phyloP scores from a whole-genome alignment of 2,113 vertebrate genomes.

The Podocnemis expansa region DNA sequence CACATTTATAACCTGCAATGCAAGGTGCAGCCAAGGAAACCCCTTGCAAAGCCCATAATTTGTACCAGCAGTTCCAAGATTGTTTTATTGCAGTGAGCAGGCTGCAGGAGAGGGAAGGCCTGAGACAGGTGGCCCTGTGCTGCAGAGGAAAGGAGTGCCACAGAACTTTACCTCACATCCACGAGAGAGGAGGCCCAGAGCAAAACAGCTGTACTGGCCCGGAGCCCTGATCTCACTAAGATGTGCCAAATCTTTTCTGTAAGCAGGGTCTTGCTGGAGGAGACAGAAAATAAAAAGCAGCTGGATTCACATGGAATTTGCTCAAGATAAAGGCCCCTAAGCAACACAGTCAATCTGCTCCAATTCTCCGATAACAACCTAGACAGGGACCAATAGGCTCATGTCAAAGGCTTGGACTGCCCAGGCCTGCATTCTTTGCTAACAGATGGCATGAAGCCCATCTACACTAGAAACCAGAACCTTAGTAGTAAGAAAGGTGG shows the following conservation, averaged over 20 bases:
- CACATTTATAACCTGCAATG: not conserved
- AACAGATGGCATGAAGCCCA: not conserved
- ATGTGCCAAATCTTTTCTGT: not conserved
- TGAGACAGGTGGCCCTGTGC: not conserved
- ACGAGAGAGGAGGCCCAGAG: not conserved
- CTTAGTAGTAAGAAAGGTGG: not conserved
- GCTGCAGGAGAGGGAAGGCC: not conserved
- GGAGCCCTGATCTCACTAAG: not conserved
- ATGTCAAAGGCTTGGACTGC: not conserved
- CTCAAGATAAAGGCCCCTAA: not conserved
- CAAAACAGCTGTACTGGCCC: not conserved
- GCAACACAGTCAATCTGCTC: not conserved
- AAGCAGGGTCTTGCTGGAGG: not conserved
- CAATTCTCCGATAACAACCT: not conserved
- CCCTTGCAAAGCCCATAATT: too few relatives aligned
- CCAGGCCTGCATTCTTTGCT: not conserved
- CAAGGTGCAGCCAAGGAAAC: not conserved
- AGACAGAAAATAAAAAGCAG: not conserved
- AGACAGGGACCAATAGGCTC: not conserved
- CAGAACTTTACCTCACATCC: not conserved
- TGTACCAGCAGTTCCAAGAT: not conserved
- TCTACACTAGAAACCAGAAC: not conserved
- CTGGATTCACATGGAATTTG: not conserved
- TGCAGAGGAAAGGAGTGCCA: not conserved
- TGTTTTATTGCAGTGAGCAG: not conserved